These are phyloP conservation scores for Stigmatopora nigra DNA, from an alignment of 2,113 vertebrate species.

Conservation along the genomic window DNA sequence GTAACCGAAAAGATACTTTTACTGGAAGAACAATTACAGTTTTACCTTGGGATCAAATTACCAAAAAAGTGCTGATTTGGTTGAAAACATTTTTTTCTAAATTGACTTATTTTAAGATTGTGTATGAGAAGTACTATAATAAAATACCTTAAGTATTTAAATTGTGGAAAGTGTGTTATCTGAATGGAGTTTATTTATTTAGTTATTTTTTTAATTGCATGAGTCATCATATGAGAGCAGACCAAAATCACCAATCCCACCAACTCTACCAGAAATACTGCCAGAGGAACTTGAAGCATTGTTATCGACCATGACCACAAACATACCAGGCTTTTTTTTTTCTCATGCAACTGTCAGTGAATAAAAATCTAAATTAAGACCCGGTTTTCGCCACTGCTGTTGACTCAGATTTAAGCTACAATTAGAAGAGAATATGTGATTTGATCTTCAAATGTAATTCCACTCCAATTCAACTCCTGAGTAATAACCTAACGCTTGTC, in stretches of 20 bases:
- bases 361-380: background rate
- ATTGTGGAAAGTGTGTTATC: background rate
- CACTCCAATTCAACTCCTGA: background rate
- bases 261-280: no score
- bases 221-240: background rate
- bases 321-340: background rate
- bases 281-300: background rate
- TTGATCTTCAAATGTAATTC: conserved; percentile 3
- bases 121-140: background rate
- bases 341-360: background rate
- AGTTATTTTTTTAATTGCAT: background rate
- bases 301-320: background rate
- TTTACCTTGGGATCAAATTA: background rate
- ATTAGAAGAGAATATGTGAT: background rate
- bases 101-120: no score
- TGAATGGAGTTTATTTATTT: background rate
- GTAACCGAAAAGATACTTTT: background rate
- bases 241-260: background rate
- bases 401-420: background rate
- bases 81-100: no score
- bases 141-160: background rate
- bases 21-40: background rate
- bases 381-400: background rate
- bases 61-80: no score
- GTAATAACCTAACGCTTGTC: conserved; percentile 1